Evolutionary conservation across 2,797 vertebrate genomes (phyloP).

Genomic region (Pogonophryne albipinna): DNA sequence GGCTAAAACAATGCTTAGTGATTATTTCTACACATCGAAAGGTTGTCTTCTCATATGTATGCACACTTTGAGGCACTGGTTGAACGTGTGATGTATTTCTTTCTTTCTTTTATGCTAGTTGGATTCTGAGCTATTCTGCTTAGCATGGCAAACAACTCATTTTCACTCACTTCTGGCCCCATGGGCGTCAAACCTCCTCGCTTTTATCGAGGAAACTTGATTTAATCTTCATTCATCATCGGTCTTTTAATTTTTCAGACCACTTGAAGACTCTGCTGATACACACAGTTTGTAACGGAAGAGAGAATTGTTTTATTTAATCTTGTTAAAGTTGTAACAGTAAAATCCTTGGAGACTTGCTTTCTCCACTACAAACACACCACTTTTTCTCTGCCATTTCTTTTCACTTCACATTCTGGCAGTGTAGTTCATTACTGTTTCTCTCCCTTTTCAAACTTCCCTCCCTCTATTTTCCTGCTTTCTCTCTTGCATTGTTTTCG

Average conservation of each 20-base stretch:
- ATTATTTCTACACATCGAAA: slow-evolving; percentile 5
- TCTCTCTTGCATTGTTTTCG: slow-evolving; percentile 41
- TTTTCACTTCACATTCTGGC: slow-evolving; percentile 33
- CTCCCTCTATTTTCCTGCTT: slow-evolving; percentile 30
- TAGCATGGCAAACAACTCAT: background rate
- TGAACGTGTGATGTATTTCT: background rate
- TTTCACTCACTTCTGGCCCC: background rate
- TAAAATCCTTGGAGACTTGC: slow-evolving; percentile 20
- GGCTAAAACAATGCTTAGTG: slow-evolving; percentile 17
- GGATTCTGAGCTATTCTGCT: slow-evolving; percentile 3
- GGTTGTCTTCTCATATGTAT: slow-evolving; percentile 11
- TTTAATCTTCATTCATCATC: slow-evolving; percentile 33
- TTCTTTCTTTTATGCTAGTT: background rate
- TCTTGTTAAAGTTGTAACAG: slow-evolving; percentile 18
- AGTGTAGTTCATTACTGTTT: slow-evolving; percentile 60
- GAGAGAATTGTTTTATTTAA: slow-evolving; percentile 35
- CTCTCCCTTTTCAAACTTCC: slow-evolving; percentile 35
- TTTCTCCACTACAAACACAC: background rate
- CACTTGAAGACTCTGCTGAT: slow-evolving; percentile 11
- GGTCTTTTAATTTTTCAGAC: slow-evolving; percentile 2
- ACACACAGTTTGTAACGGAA: slow-evolving; percentile 5
- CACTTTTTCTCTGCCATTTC: background rate
- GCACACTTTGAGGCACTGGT: background rate
- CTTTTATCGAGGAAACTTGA: slow-evolving; percentile 15
- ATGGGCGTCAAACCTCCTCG: background rate